phyloP scores from a whole-genome alignment of 2,113 vertebrate genomes.

The Calyptomena viridis region DNA sequence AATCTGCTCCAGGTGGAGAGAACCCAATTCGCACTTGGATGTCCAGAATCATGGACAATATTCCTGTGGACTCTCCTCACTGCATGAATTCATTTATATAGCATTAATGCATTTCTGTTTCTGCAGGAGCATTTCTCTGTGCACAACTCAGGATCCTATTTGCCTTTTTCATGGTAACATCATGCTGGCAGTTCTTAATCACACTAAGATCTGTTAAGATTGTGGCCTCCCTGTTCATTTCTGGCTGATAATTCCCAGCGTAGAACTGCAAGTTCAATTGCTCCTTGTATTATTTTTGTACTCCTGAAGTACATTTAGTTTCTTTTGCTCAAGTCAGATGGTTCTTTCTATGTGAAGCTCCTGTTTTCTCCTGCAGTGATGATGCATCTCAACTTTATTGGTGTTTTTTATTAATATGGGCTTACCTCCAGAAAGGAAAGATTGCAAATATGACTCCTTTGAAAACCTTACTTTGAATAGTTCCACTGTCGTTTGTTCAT shows the following conservation, averaged over 20 bases:
- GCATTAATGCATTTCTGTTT: background rate
- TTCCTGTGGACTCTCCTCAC: background rate
- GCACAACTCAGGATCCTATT: background rate
- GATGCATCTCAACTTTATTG: background rate
- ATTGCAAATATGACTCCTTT: background rate
- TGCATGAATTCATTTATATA: no score
- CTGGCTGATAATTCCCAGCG: background rate
- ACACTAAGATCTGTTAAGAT: background rate
- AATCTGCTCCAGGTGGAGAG: background rate
- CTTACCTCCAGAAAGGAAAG: background rate
- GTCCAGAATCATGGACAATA: background rate
- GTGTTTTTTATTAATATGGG: background rate
- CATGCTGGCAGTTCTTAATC: background rate
- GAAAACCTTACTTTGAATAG: background rate
- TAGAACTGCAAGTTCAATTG: background rate
- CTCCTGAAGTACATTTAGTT: background rate
- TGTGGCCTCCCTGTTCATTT: background rate
- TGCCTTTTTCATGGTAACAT: background rate
- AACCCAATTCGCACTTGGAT: background rate
- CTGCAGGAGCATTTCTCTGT: background rate
- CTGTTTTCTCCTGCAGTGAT: background rate
- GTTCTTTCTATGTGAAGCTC: background rate
- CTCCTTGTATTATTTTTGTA: background rate
- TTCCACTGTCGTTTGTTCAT: background rate
- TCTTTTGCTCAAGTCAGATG: background rate